Evolutionary conservation across 2,888 invertebrate species (phyloP).

Genomic region (Blera fallax): DNA sequence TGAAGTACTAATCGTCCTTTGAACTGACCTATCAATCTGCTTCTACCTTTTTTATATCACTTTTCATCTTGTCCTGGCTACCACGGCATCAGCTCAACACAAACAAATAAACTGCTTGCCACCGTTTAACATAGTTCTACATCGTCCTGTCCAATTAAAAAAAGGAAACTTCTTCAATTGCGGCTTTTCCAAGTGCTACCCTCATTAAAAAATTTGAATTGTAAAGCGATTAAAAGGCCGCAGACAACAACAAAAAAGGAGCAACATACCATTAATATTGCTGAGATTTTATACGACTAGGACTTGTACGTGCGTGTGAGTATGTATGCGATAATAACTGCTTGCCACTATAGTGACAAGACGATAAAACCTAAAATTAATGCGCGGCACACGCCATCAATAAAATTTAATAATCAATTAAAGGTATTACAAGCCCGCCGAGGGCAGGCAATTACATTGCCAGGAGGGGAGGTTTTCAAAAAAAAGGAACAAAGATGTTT

Average conservation of each 20-base stretch:
- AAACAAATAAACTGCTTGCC: no score
- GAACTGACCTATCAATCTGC: no score
- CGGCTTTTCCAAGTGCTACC: background rate
- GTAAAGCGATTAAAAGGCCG: background rate
- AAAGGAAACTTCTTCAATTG: no score
- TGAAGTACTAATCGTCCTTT: no score
- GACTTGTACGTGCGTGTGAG: background rate
- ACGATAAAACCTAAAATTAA: background rate
- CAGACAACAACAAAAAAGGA: background rate
- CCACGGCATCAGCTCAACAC: no score
- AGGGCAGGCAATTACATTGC: background rate
- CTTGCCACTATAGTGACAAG: background rate
- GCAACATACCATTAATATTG: background rate
- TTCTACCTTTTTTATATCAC: no score
- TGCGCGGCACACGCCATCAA: constrained; percentile 27
- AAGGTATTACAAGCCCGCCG: background rate
- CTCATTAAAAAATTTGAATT: background rate
- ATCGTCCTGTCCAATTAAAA: background rate
- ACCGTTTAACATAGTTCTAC: no score
- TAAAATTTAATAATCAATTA: constrained; percentile 34
- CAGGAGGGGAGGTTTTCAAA: background rate
- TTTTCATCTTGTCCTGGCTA: no score
- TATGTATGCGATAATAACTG: background rate
- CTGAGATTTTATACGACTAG: background rate
- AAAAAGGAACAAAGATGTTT: background rate